These are phyloP conservation scores for Macroteleia sp. DNA, from an alignment of 2,888 invertebrate species.

Conservation along the genomic window DNA sequence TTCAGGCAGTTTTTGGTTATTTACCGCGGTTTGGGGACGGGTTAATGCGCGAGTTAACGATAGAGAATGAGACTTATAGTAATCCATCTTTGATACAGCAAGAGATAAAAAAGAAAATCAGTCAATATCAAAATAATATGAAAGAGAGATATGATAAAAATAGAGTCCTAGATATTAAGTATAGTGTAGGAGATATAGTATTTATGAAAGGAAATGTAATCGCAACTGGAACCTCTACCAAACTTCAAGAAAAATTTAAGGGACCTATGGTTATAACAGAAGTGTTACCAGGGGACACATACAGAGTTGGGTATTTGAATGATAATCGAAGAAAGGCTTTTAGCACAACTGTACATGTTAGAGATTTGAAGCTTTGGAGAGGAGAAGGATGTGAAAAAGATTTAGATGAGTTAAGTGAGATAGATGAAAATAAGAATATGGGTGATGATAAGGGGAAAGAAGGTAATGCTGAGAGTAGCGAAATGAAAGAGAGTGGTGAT, in stretches of 20 bases:
- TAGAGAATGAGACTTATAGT: background rate
- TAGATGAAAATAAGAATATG: too few species aligned
- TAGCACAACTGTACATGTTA: constrained; percentile 6
- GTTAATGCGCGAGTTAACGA: constrained; percentile 4
- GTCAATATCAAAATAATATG: background rate
- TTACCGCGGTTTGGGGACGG: constrained; percentile 9
- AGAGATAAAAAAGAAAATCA: constrained; percentile 3
- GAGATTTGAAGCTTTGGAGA: constrained; percentile 15
- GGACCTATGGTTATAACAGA: constrained; percentile 7
- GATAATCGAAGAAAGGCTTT: background rate
- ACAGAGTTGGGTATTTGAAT: constrained; percentile 15
- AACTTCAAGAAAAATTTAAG: constrained; percentile 9
- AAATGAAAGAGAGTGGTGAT: too few species aligned
- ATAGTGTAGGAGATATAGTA: constrained; percentile 19
- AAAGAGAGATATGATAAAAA: constrained; percentile 9
- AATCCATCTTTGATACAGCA: background rate
- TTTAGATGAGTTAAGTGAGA: too few species aligned
- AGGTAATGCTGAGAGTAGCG: too few species aligned
- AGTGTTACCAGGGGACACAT: constrained; percentile 1
- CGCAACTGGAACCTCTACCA: constrained; percentile 19
- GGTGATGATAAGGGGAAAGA: too few species aligned
- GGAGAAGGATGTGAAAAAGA: too few species aligned
- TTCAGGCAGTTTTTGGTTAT: constrained; percentile 10
- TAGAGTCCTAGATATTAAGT: constrained; percentile 1
- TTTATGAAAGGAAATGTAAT: background rate